Base-by-base conservation (phyloP, 2,113 vertebrate genomes). In the Oenanthe oenanthe region DNA sequence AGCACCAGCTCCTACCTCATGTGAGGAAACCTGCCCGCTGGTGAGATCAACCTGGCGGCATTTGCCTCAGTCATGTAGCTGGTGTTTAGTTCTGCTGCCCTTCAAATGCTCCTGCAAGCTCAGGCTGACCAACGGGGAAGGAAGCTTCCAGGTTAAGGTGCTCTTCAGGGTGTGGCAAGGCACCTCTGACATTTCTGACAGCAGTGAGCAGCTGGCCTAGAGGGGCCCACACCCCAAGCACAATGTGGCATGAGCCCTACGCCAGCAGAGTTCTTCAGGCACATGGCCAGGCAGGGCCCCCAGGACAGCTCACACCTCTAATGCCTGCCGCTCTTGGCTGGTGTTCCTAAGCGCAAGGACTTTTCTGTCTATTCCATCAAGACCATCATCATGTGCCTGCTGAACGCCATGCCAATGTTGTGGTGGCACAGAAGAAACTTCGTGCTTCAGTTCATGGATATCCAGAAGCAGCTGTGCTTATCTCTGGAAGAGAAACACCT, bases 361-460 rank as follows among this genome's bases (percentile, higher is more conserved):
- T 50, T 40, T 7, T 40, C 34, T 1, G 1, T 51, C 45, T 40
- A 1, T n/a, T 43, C 29, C 18, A 42, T 53, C 24, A n/a, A 53
- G 60, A 29, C 18, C 29, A 28, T 28, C 1, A 0, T 28, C 29
- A 42, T n/a, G 21, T 0, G 0, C 21, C 57, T 25, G 21, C 34
- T 61, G 43, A 61, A 11, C 45, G 12, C 9, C 0, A 0, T 18
- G 9, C 34, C 42, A 13, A 42, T 17, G 42, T 29, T 1, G 0
- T 0, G 6, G 18, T 29, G 25, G 56, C 72, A 24, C 26, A 19
- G 28, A 16, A 38, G 20, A 11, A 6, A 25, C 12, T 48, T 38
- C 3, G 3, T 38, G 16, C 28, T 19, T 40, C 43, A 9, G 16
- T 12, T 50, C 4, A 0, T 0, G 0, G 28, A 25, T 31, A 31